phyloP scores from a whole-genome alignment of 2,113 vertebrate species.

The Thermophis baileyi region DNA sequence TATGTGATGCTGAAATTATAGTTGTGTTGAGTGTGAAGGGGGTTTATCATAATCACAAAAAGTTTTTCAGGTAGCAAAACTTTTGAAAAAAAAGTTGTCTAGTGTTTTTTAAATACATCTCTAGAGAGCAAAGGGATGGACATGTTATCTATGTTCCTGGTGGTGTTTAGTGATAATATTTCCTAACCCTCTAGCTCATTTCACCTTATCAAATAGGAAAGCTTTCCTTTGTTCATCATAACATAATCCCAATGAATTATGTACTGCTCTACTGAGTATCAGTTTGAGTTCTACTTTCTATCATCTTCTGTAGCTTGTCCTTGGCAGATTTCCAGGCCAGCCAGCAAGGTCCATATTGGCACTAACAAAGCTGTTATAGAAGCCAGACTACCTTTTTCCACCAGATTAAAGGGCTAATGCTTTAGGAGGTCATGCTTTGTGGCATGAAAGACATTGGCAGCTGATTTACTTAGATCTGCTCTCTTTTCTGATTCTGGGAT shows the following conservation, averaged over 20 bases:
- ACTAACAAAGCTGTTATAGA: not conserved
- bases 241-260: not conserved
- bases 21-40: not conserved
- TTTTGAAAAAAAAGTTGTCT: not conserved
- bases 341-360: not conserved
- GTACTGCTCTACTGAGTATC: not conserved
- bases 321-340: not conserved
- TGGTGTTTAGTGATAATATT: not conserved
- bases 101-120: not conserved
- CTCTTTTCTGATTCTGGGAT: not conserved
- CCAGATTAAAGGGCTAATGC: not conserved
- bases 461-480: not conserved
- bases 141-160: not conserved
- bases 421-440: not conserved
- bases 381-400: not conserved
- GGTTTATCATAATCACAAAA: not conserved
- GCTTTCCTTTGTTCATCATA: not conserved
- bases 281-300: not conserved
- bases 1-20: not conserved
- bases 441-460: not conserved
- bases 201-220: not conserved
- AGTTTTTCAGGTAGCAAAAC: not conserved
- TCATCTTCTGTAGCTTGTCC: not conserved
- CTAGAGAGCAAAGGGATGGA: not conserved
- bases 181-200: not conserved